Conservation (phyloP, 2,888 invertebrate genomes). For the Asteroscopus sphinx region DNA sequence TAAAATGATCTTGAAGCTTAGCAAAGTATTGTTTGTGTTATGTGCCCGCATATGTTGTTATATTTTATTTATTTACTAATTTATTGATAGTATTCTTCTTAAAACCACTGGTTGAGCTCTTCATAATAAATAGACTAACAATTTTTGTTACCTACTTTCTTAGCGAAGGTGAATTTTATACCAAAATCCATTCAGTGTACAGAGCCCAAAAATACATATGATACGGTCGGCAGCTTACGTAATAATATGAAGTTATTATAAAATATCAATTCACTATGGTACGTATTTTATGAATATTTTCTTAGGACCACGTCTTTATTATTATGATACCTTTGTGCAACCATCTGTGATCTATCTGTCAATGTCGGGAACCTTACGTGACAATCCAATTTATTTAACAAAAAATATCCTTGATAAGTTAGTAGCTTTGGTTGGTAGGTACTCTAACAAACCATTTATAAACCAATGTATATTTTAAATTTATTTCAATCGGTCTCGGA, state of each 20-base stretch:
- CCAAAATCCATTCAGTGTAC: neutral
- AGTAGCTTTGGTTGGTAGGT: no score
- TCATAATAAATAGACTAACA: no score
- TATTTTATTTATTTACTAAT: no score
- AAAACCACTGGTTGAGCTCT: no score
- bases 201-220: conserved; percentile 40
- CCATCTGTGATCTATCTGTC: conserved; percentile 81
- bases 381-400: conserved; percentile 47
- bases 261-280: conserved; percentile 34
- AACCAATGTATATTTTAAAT: conserved; percentile 32
- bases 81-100: no score
- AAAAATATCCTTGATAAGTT: conserved; percentile 42
- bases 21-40: no score
- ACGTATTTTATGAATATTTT: conserved; percentile 70
- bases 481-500: neutral
- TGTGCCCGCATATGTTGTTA: no score
- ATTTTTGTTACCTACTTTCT: no score
- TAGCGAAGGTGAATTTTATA: no score
- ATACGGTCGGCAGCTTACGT: conserved; percentile 9
- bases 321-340: conserved; percentile 80
- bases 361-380: conserved; percentile 62
- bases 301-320: conserved; percentile 74
- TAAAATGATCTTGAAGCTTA: no score
- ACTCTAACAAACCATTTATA: conserved; percentile 16
- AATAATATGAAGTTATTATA: conserved; percentile 20